phyloP scores from a whole-genome alignment of 2,797 vertebrate genomes.

The Lutjanus campechanus region DNA sequence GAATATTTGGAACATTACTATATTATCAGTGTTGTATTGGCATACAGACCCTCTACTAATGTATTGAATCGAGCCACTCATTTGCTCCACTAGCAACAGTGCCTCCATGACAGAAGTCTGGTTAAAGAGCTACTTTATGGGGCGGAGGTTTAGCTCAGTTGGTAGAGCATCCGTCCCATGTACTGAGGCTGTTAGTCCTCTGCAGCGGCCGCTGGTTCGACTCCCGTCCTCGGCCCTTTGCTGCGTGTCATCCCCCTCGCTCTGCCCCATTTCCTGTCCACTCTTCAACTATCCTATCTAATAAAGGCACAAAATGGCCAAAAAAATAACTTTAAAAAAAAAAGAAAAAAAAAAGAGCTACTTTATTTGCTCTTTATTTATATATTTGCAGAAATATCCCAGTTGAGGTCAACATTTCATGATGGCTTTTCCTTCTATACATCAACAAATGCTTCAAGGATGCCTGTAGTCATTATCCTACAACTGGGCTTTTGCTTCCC shows the following conservation, averaged over 20 bases:
- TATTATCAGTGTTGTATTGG: not conserved
- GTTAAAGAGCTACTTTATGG: not conserved
- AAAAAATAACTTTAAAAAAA: too few species aligned
- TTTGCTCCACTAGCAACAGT: not conserved
- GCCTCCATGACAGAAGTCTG: not conserved
- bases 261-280: too few species aligned
- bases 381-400: not conserved
- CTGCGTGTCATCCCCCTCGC: too few species aligned
- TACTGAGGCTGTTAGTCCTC: too few species aligned
- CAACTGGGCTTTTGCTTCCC: slow-evolving; percentile 3
- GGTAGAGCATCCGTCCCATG: too few species aligned
- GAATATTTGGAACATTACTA: not conserved
- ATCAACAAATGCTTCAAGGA: not conserved
- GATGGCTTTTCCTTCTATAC: not conserved
- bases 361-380: slow-evolving; percentile 8
- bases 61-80: not conserved
- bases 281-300: too few species aligned
- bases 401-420: not conserved
- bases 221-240: too few species aligned
- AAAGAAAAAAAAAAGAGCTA: too few species aligned
- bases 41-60: not conserved
- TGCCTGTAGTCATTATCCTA: not conserved
- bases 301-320: too few species aligned
- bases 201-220: too few species aligned
- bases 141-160: too few species aligned